Evolutionary conservation across 2,113 vertebrate genomes (phyloP).

Genomic region (Diphyllodes magnificus): DNA sequence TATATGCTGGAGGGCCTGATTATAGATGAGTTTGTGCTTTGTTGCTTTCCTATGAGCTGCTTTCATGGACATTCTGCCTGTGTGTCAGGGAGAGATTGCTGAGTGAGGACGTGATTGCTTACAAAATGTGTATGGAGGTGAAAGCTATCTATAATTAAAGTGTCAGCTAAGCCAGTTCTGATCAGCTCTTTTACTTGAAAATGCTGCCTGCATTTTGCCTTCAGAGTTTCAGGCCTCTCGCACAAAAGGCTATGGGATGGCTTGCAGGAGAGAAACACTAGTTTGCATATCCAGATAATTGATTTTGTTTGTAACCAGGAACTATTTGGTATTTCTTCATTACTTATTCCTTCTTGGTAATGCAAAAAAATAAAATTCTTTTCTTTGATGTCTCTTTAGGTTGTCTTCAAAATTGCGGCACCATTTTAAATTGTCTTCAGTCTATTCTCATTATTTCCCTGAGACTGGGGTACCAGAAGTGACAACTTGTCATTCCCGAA

Average conservation of each 20-base stretch:
- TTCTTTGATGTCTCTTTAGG: constrained; percentile 27
- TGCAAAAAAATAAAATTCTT: background rate
- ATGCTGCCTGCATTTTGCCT: background rate
- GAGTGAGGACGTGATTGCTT: background rate
- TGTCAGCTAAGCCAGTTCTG: background rate
- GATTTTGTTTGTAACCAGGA: background rate
- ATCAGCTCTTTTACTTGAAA: background rate
- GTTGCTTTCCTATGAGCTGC: background rate
- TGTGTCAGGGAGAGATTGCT: background rate
- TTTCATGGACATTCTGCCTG: background rate
- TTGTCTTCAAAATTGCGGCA: constrained; percentile 77
- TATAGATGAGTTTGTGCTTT: background rate
- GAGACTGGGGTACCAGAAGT: constrained; percentile 84
- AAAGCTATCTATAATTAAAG: background rate
- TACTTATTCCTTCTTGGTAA: background rate
- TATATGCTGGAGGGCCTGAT: background rate
- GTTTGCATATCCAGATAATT: background rate
- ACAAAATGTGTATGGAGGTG: background rate
- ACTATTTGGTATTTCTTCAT: background rate
- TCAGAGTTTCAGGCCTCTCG: background rate
- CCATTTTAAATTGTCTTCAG: constrained; percentile 82
- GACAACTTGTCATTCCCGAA: constrained; percentile 89
- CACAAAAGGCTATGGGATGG: background rate
- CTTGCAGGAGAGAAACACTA: background rate
- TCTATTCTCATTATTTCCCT: constrained; percentile 82